Evolutionary conservation across 2,797 vertebrate species (phyloP).

Genomic region (Cynopterus sphinx): DNA sequence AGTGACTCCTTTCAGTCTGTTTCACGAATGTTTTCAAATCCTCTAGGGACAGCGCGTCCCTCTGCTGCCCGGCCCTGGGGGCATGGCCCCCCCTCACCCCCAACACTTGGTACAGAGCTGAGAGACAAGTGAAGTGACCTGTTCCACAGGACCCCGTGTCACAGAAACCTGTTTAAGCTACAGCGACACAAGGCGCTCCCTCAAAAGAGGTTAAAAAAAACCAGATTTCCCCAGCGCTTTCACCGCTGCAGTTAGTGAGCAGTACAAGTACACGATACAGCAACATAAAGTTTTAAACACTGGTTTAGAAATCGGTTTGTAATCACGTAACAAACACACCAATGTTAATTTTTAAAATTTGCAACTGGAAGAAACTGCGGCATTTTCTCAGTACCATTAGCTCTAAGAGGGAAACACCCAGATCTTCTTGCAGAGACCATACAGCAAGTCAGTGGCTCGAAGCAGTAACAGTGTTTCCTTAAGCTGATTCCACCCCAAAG

Average conservation of each 20-base stretch:
- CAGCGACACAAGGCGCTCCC: not conserved
- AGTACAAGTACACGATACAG: not conserved
- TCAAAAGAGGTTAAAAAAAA: not conserved
- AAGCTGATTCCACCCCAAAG: not conserved
- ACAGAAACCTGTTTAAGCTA: not conserved
- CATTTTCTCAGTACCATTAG: not conserved
- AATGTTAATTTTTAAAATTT: not conserved
- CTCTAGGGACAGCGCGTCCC: not conserved
- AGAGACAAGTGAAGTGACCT: not conserved
- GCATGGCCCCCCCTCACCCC: rapidly evolving
- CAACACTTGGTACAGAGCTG: not conserved
- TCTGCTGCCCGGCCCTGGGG: not conserved
- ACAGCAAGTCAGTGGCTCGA: not conserved
- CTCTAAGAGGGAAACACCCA: not conserved
- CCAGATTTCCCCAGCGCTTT: not conserved
- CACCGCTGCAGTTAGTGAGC: not conserved
- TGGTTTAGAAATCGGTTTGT: slow-evolving; percentile 20
- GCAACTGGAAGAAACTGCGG: slow-evolving; percentile 1
- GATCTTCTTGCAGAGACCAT: slow-evolving; percentile 21
- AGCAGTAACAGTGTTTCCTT: not conserved
- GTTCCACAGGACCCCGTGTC: not conserved
- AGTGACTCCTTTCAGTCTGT: not conserved
- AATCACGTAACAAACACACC: not conserved
- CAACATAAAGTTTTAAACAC: slow-evolving; percentile 5
- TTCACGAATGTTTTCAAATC: slow-evolving; percentile 5